A percentile compares a stretch with the other conserved stretches of the same genome.
Evolutionary conservation across 2,113 vertebrate species (phyloP).

Genomic region (Grammomys surdaster): DNA sequence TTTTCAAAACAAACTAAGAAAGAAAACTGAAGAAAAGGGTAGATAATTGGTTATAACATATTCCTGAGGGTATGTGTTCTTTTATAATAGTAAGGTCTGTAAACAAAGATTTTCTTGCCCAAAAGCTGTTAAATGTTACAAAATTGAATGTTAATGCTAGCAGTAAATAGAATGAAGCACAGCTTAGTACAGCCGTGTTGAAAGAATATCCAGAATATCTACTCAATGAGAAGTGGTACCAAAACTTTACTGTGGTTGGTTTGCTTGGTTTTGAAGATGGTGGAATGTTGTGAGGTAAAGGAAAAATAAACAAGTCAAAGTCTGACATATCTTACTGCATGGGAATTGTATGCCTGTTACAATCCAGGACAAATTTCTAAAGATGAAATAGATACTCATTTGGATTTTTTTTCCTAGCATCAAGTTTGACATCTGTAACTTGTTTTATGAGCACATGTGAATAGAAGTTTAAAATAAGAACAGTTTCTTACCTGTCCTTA

Average conservation of each 20-base stretch:
- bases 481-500: background rate
- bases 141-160: background rate
- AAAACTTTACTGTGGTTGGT: background rate
- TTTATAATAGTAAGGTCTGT: slow-evolving; percentile 26
- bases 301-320: slow-evolving; percentile 37
- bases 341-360: slow-evolving; percentile 40
- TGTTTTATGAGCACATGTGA: slow-evolving; percentile 18
- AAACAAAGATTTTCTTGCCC: background rate
- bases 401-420: background rate
- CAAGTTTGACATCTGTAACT: slow-evolving; percentile 31
- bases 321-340: background rate
- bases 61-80: background rate
- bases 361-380: slow-evolving; percentile 23
- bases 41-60: slow-evolving; percentile 26
- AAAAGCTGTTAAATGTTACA: slow-evolving; percentile 33
- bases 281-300: background rate
- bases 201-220: background rate
- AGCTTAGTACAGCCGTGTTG: background rate
- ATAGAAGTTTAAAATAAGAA: slow-evolving; percentile 17
- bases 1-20: slow-evolving; percentile 44
- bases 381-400: background rate
- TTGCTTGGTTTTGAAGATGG: slow-evolving; percentile 9
- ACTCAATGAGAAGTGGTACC: slow-evolving; percentile 22
- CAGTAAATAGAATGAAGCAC: background rate
- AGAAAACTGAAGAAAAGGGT: background rate